A percentile compares a stretch with the other conserved stretches of the same genome.
These are phyloP conservation scores for Corythornis vintsioides DNA, from an alignment of 2,113 vertebrate genomes.

Conservation along the genomic window DNA sequence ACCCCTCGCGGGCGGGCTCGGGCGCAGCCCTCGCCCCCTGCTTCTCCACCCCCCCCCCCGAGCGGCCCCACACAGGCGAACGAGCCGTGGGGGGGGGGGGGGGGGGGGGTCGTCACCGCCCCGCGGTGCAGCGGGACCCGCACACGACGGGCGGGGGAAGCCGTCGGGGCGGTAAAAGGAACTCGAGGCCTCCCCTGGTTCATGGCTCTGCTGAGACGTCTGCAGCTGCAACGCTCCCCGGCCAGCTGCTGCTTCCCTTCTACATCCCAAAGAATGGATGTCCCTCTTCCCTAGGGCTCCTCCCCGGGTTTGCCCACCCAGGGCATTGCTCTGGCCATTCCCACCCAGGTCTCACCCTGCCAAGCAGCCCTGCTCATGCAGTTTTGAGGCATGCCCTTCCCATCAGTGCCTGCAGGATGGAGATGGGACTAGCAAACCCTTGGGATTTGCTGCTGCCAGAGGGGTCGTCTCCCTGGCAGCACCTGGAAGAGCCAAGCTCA, in stretches of 20 bases:
- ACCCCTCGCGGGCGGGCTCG: too few relatives aligned
- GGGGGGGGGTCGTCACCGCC: too few relatives aligned
- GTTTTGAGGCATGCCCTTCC: neutral
- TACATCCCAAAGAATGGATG: neutral
- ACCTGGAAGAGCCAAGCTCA: neutral
- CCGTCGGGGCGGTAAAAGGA: too few relatives aligned
- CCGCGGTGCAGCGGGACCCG: too few relatives aligned
- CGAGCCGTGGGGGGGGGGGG: too few relatives aligned
- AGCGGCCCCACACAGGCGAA: too few relatives aligned
- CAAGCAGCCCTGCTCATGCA: neutral
- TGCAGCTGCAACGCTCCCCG: neutral
- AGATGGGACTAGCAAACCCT: neutral
- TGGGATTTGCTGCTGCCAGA: neutral
- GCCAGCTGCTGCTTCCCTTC: too few relatives aligned
- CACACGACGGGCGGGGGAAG: neutral
- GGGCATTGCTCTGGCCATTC: neutral
- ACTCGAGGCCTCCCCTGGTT: neutral
- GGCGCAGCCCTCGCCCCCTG: too few relatives aligned
- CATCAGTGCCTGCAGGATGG: rapidly evolving
- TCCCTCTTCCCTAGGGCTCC: rapidly evolving
- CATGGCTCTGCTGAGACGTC: rapidly evolving
- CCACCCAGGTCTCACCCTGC: neutral
- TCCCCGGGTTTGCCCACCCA: rapidly evolving
- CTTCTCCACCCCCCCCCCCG: too few relatives aligned
- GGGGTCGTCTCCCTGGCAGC: neutral